Percentiles rank a stretch among this genome's conserved stretches.
Evolutionary conservation across 2,797 vertebrate genomes (phyloP).

Genomic region (Sebastes diaconus): DNA sequence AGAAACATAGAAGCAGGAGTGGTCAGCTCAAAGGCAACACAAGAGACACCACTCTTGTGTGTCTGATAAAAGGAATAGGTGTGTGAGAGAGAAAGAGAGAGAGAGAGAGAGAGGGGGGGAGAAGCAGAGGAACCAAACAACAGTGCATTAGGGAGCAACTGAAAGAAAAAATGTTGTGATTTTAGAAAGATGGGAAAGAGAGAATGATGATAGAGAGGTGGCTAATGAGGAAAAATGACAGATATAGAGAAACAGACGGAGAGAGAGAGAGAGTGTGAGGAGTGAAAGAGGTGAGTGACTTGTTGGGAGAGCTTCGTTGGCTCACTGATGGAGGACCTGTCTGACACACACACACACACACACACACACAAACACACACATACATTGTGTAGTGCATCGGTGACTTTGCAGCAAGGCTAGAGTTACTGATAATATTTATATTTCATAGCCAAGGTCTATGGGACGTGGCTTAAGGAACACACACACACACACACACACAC

Average conservation of each 20-base stretch:
- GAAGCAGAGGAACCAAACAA: constrained; percentile 18
- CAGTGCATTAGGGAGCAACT: constrained; percentile 43
- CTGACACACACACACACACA: constrained; percentile 28
- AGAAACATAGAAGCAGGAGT: background rate
- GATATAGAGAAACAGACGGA: constrained; percentile 14
- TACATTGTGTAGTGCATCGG: constrained; percentile 17
- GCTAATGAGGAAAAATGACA: constrained; percentile 69
- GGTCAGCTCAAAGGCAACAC: constrained; percentile 32
- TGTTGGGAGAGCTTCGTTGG: constrained; percentile 65
- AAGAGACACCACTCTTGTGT: background rate
- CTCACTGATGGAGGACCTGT: constrained; percentile 70
- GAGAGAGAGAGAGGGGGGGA: background rate
- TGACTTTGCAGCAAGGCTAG: constrained; percentile 61
- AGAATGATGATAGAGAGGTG: constrained; percentile 13
- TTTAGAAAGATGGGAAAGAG: constrained; percentile 25
- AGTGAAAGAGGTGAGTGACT: constrained; percentile 67
- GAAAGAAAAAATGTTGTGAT: constrained; percentile 43
- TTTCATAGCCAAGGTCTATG: constrained; percentile 60
- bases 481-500: background rate
- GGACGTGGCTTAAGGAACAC: constrained; percentile 25
- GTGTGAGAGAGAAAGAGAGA: background rate
- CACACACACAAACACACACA: background rate
- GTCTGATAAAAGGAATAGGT: constrained; percentile 16
- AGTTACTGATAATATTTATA: constrained; percentile 65
- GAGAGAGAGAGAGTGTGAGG: constrained; percentile 17